Conservation (phyloP, 2,888 invertebrate genomes). For the Carterocephalus palaemon region DNA sequence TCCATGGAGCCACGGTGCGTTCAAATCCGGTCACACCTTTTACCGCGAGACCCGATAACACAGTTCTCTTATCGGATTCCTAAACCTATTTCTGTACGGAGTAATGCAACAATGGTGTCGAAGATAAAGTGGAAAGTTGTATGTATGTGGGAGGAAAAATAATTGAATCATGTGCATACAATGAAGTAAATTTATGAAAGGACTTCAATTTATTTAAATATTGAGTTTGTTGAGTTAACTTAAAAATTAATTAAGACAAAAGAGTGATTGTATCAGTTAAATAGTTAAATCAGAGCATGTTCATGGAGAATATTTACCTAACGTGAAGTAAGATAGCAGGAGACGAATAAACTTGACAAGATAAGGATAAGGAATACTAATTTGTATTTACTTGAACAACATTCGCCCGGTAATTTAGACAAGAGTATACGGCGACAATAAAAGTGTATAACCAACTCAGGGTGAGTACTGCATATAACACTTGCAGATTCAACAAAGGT, state of each 20-base stretch:
- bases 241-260: too few relatives aligned
- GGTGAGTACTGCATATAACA: too few relatives aligned
- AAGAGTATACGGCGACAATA: background rate
- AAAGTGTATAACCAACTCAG: background rate
- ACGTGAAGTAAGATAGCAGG: too few relatives aligned
- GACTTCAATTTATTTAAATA: background rate
- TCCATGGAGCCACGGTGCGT: background rate
- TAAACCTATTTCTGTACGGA: slow-evolving; percentile 8
- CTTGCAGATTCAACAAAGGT: too few relatives aligned
- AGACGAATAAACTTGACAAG: too few relatives aligned
- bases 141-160: background rate
- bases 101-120: slow-evolving; percentile 8
- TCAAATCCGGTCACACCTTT: slow-evolving; percentile 27
- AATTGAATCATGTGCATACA: too few relatives aligned
- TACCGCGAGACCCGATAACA: slow-evolving; percentile 43
- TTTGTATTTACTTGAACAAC: too few relatives aligned
- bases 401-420: background rate
- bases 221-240: background rate
- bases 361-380: too few relatives aligned
- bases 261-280: too few relatives aligned
- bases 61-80: slow-evolving; percentile 46
- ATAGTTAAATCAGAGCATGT: too few relatives aligned
- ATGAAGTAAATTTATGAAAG: slow-evolving; percentile 19
- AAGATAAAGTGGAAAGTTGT: slow-evolving; percentile 1
- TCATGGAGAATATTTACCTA: too few relatives aligned